Evolutionary conservation across 2,113 vertebrate species (phyloP).

Genomic region (Neolamprologus sp.): DNA sequence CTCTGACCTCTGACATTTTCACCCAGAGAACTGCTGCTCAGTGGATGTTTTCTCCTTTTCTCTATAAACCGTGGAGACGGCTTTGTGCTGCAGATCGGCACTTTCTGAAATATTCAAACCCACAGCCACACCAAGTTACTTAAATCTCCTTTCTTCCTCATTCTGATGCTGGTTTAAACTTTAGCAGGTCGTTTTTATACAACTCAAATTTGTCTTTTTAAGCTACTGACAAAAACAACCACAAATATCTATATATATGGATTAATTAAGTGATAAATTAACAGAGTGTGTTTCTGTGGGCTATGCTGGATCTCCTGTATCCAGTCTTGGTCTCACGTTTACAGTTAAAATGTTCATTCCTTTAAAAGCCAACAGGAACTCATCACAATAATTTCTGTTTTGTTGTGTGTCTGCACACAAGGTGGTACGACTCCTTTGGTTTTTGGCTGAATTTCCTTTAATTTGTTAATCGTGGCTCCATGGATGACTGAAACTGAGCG

Average conservation of each 20-base stretch:
- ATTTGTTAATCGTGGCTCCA: background rate
- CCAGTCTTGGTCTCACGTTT: background rate
- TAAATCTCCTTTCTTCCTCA: background rate
- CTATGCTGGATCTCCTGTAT: background rate
- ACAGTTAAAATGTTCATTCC: background rate
- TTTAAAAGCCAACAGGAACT: background rate
- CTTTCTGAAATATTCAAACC: background rate
- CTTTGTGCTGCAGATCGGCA: background rate
- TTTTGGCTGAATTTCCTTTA: background rate
- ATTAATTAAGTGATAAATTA: background rate
- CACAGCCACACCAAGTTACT: background rate
- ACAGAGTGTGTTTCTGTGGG: background rate
- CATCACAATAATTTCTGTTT: background rate
- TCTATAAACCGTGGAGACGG: background rate
- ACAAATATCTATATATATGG: background rate
- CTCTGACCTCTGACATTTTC: background rate
- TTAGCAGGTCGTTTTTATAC: background rate
- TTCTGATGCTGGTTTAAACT: background rate
- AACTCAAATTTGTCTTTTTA: background rate
- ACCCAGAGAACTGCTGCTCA: background rate
- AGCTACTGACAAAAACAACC: rapidly evolving
- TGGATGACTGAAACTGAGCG: background rate
- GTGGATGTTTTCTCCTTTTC: background rate
- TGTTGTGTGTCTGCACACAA: background rate
- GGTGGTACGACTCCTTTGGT: rapidly evolving